These are phyloP conservation scores for Apogon hyalosoma DNA, from an alignment of 2,797 vertebrate species.

Conservation along the genomic window DNA sequence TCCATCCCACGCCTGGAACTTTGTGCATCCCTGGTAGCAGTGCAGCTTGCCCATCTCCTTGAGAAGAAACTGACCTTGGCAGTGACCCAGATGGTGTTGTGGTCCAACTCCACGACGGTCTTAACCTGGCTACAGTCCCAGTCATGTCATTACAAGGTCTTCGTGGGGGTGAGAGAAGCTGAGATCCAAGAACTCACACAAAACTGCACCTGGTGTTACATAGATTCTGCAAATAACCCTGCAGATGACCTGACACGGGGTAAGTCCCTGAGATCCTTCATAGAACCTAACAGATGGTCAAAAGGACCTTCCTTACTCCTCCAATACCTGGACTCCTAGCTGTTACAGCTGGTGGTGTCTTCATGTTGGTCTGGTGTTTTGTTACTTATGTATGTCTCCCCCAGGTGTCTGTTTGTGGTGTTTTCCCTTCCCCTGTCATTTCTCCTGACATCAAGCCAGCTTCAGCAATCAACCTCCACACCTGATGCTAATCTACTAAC, in stretches of 20 bases:
- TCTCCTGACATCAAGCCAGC: too few species aligned
- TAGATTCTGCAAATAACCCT: slow-evolving; percentile 11
- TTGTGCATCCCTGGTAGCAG: neutral
- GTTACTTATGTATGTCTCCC: too few species aligned
- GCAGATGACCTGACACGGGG: slow-evolving; percentile 23
- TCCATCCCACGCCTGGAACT: slow-evolving; percentile 25
- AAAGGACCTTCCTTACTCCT: slow-evolving; percentile 14
- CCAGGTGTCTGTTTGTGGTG: too few species aligned
- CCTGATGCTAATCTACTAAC: too few species aligned
- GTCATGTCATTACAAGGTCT: slow-evolving; percentile 15
- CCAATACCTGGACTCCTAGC: too few species aligned
- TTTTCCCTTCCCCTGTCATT: too few species aligned
- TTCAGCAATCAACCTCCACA: too few species aligned
- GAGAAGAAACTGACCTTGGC: slow-evolving; percentile 6
- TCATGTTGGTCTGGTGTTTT: too few species aligned
- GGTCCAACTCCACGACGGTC: slow-evolving; percentile 31
- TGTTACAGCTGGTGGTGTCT: too few species aligned
- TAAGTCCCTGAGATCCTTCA: slow-evolving; percentile 3
- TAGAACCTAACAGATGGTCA: slow-evolving; percentile 3
- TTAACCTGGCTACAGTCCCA: slow-evolving; percentile 22
- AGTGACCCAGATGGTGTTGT: neutral
- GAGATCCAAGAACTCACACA: slow-evolving; percentile 5
- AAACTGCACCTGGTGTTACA: slow-evolving; percentile 3
- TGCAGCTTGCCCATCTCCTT: neutral
- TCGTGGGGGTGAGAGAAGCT: too few species aligned